phyloP scores from a whole-genome alignment of 2,888 invertebrate species.

The Spisula solida region DNA sequence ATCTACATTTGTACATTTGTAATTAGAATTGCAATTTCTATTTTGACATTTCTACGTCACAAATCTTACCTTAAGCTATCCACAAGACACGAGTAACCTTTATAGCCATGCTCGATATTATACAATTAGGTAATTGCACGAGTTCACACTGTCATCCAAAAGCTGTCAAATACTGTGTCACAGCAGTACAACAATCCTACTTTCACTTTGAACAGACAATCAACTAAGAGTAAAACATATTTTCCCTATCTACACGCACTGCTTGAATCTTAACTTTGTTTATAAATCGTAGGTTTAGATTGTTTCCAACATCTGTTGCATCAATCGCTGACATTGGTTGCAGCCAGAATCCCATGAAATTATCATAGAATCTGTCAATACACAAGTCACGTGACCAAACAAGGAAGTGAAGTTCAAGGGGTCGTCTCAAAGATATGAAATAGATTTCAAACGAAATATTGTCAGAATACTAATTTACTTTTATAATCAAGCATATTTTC shows the following conservation, averaged over 20 bases:
- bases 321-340: constrained; percentile 52
- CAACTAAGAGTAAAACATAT: neutral
- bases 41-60: neutral
- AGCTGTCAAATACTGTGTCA: neutral
- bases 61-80: neutral
- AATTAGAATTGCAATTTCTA: neutral
- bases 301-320: constrained; percentile 46
- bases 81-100: neutral
- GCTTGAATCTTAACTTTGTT: neutral
- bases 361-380: constrained; percentile 75
- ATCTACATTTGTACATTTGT: no score
- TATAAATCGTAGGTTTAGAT: neutral
- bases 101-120: neutral
- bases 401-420: constrained; percentile 54
- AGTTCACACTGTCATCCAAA: constrained; percentile 7
- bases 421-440: constrained; percentile 3
- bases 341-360: constrained; percentile 65
- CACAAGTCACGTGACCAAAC: constrained; percentile 67
- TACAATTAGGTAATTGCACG: constrained; percentile 8
- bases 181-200: constrained; percentile 36
- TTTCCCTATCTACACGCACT: neutral
- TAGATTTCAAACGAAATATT: neutral
- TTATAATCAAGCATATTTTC: neutral
- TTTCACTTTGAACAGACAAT: constrained; percentile 45
- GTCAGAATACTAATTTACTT: no score